Base-by-base conservation (phyloP, 2,113 vertebrate genomes). In the Ageneiosus marmoratus region DNA sequence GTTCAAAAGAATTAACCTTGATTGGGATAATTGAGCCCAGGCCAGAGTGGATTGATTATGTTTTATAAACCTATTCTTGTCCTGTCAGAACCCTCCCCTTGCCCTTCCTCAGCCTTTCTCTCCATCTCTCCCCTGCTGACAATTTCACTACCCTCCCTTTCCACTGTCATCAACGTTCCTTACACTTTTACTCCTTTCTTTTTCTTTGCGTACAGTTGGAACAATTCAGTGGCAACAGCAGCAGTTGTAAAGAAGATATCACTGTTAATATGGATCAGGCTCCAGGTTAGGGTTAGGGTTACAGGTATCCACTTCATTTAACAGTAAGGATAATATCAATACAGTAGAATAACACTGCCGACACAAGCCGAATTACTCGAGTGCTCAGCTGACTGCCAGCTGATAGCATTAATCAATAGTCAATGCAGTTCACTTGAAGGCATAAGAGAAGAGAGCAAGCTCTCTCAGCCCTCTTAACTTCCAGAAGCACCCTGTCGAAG, bases 21-120 rank as follows among this genome's bases (percentile, higher is more conserved):
- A 88, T 88, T 88, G 87, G 83, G 85, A 88, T 88, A 88, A 88
- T 88, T 86, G 87, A 85, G 87, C 87, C 37, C 77, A 85, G 81
- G 87, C 85, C 87, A 85, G 79, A 86, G 85, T 86, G 87, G 77
- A 88, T 86, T 86, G 87, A 88, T 88, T 86, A 79, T 85, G 83
- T 96, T 96, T 96, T 94, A 95, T 96, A 94, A 96, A 86, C 55
- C 81, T 94, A 94, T 94, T 94, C 83, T 83, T 78, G 82, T 81
- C 83, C 73, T 85, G 58, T 69, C 80, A 62, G 41, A 32, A 83
- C 81, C 76, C 65, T 46, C 63, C 58, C 29, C 55, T 73, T 69
- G 16, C n/a, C 69, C 81, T 77, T 77, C 70, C 73, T 58, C 62
- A 58, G 70, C 79, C 34, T 60, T 81, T 53, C 79, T 81, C 56